These are phyloP conservation scores for Lycorma delicatula DNA, from an alignment of 1,140 invertebrate genomes.

Conservation along the genomic window DNA sequence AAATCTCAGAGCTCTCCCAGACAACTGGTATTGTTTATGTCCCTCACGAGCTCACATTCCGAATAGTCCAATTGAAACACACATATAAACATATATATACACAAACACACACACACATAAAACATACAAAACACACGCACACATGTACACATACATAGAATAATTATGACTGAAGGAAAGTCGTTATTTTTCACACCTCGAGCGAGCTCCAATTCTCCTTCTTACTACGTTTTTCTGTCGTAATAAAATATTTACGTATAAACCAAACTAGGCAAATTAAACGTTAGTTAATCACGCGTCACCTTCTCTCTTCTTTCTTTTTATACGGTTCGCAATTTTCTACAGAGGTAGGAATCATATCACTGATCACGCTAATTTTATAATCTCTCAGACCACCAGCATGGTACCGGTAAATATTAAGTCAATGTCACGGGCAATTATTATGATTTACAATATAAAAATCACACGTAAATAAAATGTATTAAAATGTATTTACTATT, in stretches of 20 bases:
- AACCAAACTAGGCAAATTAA: not conserved
- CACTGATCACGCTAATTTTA: conserved; percentile 1
- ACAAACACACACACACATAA: not conserved
- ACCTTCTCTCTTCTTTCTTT: not conserved
- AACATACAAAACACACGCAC: not conserved
- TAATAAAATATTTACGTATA: not conserved
- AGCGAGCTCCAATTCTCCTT: not conserved
- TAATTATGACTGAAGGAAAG: not conserved
- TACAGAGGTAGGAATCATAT: too few species aligned
- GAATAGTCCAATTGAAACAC: conserved; percentile 2
- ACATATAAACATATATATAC: not conserved
- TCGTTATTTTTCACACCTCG: conserved; percentile 3
- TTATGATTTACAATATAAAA: too few species aligned
- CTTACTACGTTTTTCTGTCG: not conserved
- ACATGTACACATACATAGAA: not conserved
- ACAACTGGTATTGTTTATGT: conserved; percentile 7
- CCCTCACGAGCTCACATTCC: conserved; percentile 2
- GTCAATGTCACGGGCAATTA: too few species aligned
- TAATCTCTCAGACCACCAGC: not conserved
- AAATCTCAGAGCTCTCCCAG: conserved; percentile 2
- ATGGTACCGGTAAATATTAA: too few species aligned
- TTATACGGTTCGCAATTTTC: not conserved
- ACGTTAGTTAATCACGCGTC: not conserved
- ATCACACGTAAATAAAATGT: too few species aligned
- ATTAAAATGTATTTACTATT: too few species aligned